phyloP scores from a whole-genome alignment of 2,888 invertebrate species.

The Muschampia plurimacula region DNA sequence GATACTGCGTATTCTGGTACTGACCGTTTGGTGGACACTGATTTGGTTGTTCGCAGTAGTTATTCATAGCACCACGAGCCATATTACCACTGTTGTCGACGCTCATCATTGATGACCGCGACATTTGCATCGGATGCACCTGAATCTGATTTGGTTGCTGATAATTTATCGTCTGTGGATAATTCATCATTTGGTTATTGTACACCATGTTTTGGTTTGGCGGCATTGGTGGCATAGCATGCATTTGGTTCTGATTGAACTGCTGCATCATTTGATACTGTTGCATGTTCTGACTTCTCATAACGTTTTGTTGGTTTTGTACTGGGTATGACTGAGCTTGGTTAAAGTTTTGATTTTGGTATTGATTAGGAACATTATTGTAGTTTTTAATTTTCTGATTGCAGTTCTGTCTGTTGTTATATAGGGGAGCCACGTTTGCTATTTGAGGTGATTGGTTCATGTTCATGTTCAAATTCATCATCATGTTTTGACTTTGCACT shows the following conservation, averaged over 20 bases:
- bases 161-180: constrained; percentile 67
- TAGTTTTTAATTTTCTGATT: constrained; percentile 66
- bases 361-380: constrained; percentile 69
- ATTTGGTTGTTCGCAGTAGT: constrained; percentile 70
- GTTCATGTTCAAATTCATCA: constrained; percentile 61
- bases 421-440: constrained; percentile 54
- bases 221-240: constrained; percentile 60
- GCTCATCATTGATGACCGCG: constrained; percentile 79
- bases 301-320: constrained; percentile 66
- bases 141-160: constrained; percentile 62
- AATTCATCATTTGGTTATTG: constrained; percentile 70
- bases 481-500: constrained; percentile 60
- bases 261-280: constrained; percentile 76
- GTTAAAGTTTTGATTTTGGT: constrained; percentile 70
- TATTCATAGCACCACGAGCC: constrained; percentile 71
- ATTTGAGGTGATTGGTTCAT: constrained; percentile 58
- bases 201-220: constrained; percentile 62
- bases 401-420: constrained; percentile 65
- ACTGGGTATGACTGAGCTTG: constrained; percentile 67
- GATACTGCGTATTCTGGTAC: constrained; percentile 74
- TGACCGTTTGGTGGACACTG: constrained; percentile 63
- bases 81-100: constrained; percentile 78
- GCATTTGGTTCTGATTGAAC: constrained; percentile 68
- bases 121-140: constrained; percentile 76
- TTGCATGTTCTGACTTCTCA: constrained; percentile 71